phyloP scores from a whole-genome alignment of 1,140 invertebrate genomes.

The Zaprionus tsacasi region DNA sequence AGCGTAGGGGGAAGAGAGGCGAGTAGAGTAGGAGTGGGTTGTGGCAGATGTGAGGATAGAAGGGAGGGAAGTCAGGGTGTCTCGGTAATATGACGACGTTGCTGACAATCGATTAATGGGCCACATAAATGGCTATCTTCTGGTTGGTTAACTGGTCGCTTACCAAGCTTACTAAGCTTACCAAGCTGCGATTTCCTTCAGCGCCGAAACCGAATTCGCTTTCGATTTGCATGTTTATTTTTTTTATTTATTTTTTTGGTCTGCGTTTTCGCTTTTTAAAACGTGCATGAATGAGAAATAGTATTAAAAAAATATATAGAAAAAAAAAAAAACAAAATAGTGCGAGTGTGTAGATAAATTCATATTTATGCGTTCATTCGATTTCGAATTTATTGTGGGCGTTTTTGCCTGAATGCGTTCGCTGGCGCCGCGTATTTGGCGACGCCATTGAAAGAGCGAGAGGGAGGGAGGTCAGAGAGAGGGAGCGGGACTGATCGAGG shows the following conservation, averaged over 20 bases:
- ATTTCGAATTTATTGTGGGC: constrained; percentile 67
- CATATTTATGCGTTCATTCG: constrained; percentile 12
- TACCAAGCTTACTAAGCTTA: background rate
- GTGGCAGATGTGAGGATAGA: background rate
- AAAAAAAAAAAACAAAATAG: constrained; percentile 61
- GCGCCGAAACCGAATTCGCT: constrained; percentile 64
- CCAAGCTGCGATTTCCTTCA: constrained; percentile 2
- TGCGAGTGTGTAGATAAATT: constrained; percentile 33
- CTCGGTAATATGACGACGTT: constrained; percentile 61
- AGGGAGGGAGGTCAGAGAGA: background rate
- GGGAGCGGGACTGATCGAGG: background rate
- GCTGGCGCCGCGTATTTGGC: constrained; percentile 50
- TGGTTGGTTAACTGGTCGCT: constrained; percentile 56
- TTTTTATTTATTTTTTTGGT: constrained; percentile 61
- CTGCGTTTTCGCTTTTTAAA: constrained; percentile 46
- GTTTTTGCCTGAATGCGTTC: constrained; percentile 70
- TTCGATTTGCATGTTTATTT: constrained; percentile 73
- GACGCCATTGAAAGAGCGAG: constrained; percentile 55
- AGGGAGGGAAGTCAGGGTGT: background rate
- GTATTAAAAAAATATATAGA: constrained; percentile 40
- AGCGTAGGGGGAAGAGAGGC: background rate
- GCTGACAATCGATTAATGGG: constrained; percentile 82
- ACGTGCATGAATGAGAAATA: constrained; percentile 60
- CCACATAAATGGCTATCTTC: constrained; percentile 81
- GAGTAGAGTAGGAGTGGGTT: background rate